Evolutionary conservation across 2,797 vertebrate genomes (phyloP).

Genomic region (Myripristis murdjan): DNA sequence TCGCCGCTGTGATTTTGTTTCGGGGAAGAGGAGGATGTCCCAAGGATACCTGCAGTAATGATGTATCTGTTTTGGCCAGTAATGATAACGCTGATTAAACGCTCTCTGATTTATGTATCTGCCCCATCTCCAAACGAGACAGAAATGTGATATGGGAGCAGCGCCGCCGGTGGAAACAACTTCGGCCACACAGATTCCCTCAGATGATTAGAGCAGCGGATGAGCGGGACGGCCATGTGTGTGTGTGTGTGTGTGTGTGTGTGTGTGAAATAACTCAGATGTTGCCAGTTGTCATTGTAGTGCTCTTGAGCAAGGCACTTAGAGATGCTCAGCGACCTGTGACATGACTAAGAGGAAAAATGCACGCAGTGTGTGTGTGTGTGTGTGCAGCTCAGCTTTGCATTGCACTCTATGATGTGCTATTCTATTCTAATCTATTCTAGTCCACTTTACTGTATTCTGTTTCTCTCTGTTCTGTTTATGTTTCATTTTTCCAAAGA

Average conservation of each 20-base stretch:
- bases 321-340: too few relatives aligned
- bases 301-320: neutral
- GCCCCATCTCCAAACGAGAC: neutral
- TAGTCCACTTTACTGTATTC: too few relatives aligned
- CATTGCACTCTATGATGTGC: too few relatives aligned
- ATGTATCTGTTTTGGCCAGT: neutral
- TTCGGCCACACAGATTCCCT: neutral
- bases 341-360: too few relatives aligned
- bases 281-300: too few relatives aligned
- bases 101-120: neutral
- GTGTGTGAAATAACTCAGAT: neutral
- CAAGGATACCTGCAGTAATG: neutral
- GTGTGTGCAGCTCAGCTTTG: too few relatives aligned
- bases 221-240: too few relatives aligned
- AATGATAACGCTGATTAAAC: neutral
- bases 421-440: too few relatives aligned
- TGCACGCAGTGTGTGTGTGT: too few relatives aligned
- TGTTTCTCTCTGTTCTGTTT: too few relatives aligned
- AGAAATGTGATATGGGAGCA: neutral
- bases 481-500: too few relatives aligned
- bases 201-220: neutral
- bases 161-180: neutral
- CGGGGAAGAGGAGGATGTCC: neutral
- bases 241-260: neutral
- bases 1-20: too few relatives aligned